Base-by-base conservation (phyloP, 1,140 invertebrate species). In the Lepidurus apus region DNA sequence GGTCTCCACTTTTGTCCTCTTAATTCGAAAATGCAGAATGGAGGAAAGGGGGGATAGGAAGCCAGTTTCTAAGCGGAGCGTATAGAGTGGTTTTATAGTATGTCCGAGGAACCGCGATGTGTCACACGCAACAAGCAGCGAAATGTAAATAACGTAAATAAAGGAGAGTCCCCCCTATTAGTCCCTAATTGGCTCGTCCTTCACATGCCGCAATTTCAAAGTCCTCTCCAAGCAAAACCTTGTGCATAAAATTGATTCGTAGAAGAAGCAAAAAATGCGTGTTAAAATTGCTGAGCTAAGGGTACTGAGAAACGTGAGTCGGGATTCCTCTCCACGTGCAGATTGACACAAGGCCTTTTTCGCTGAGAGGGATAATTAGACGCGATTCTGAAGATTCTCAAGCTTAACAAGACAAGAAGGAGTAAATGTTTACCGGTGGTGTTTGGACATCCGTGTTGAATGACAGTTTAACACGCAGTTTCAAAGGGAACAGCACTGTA, bases 101-200 rank as follows among this genome's bases (percentile, higher is more conserved):
- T 17, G 53, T 65, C 21, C 7, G n/a, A 65, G 53, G 21, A 65
- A n/a, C 53, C 53, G 53, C 53, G 53, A 65, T 65, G 21, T 65
- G 53, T 65, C 53, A 65, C 53, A 65, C 53, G 53, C 53, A 65
- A 65, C n/a, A 13, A n/a, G 53, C 17, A 65, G 17, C 13, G 53
- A 65, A 65, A 65, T 65, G 53, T 65, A 65, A 65, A 65, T 65
- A 65, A 65, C 17, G 17, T n/a, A 65, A 65, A 65, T 21, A n/a
- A 65, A 13, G n/a, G 53, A 65, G 4, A 13, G 17, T 21, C 53
- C 53, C 21, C 53, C 53, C 53, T 65, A 21, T 65, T 65, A 65
- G 53, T 65, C 53, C 53, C 21, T 65, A 65, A 65, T 65, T 65
- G 53, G 13, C 53, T n/a, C 13, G 53, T 65, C 53, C 53, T 65